These are phyloP conservation scores for Harpalus rubripes DNA, from an alignment of 2,888 invertebrate genomes.

Conservation along the genomic window DNA sequence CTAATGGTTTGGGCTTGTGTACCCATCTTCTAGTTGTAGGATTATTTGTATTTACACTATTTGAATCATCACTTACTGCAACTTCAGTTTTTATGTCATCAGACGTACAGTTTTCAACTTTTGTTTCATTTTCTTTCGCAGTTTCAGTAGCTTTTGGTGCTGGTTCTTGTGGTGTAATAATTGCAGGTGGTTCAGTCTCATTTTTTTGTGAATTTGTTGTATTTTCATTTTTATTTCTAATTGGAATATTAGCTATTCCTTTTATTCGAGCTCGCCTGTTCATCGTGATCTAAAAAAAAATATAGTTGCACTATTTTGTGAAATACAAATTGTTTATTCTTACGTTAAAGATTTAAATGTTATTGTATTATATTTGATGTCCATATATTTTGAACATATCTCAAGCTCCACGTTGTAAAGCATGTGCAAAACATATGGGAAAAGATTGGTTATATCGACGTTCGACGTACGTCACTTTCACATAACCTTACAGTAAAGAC, in stretches of 20 bases:
- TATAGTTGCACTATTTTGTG: background rate
- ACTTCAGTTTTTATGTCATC: conserved; percentile 55
- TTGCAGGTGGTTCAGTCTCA: conserved; percentile 51
- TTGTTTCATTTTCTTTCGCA: conserved; percentile 47
- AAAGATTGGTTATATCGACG: background rate
- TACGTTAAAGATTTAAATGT: conserved; percentile 6
- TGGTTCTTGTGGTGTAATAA: conserved; percentile 9
- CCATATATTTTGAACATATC: background rate
- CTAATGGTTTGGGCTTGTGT: conserved; percentile 43
- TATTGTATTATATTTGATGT: background rate
- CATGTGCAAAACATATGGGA: conserved; percentile 42
- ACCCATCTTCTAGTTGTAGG: conserved; percentile 44
- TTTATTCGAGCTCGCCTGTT: conserved; percentile 85
- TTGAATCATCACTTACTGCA: conserved; percentile 9
- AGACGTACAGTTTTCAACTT: background rate
- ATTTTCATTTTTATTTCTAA: conserved; percentile 76
- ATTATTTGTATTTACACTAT: conserved; percentile 5
- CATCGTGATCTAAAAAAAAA: conserved; percentile 65
- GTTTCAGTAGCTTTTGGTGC: conserved; percentile 68
- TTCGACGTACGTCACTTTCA: background rate
- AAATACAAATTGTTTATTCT: background rate
- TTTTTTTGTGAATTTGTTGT: conserved; percentile 31
- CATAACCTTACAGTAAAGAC: background rate
- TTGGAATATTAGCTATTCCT: conserved; percentile 85
- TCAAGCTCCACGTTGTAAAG: background rate